These are phyloP conservation scores for Sclerodermus sp. DNA, from an alignment of 2,888 invertebrate genomes.

Conservation along the genomic window DNA sequence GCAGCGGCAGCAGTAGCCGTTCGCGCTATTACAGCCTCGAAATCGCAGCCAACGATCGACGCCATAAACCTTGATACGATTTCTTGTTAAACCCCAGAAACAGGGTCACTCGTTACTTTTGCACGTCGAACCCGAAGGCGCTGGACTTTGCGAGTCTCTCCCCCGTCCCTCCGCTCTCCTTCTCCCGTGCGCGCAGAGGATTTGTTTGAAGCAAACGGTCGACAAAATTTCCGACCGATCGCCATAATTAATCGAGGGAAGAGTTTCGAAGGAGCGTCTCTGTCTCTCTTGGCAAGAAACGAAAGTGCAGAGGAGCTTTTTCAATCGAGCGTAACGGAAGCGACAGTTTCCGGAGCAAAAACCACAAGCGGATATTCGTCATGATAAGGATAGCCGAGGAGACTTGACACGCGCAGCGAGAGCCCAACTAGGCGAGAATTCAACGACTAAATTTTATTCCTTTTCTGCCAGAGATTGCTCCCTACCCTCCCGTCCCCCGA, in stretches of 20 bases:
- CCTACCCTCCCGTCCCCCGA: too few relatives aligned
- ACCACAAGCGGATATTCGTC: slow-evolving; percentile 29
- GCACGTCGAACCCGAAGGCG: background rate
- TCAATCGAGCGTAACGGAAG: slow-evolving; percentile 28
- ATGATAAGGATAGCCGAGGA: slow-evolving; percentile 26
- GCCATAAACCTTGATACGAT: slow-evolving; percentile 15
- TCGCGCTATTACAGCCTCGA: slow-evolving; percentile 18
- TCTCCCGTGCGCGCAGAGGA: too few relatives aligned
- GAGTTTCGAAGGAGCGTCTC: too few relatives aligned
- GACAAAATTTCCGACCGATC: too few relatives aligned
- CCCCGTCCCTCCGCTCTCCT: background rate
- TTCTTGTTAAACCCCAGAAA: background rate
- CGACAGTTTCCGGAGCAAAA: slow-evolving; percentile 37
- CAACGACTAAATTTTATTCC: too few relatives aligned
- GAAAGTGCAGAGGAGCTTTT: background rate
- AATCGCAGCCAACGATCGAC: slow-evolving; percentile 17
- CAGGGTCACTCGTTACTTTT: background rate
- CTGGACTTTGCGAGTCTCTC: background rate
- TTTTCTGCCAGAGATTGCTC: too few relatives aligned
- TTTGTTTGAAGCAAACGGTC: too few relatives aligned
- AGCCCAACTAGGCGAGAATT: too few relatives aligned
- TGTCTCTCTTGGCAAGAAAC: too few relatives aligned
- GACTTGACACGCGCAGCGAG: background rate
- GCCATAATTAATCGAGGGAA: too few relatives aligned
- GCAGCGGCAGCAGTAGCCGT: slow-evolving; percentile 11